phyloP scores from a whole-genome alignment of 2,888 invertebrate species.

The Andrena praecox region DNA sequence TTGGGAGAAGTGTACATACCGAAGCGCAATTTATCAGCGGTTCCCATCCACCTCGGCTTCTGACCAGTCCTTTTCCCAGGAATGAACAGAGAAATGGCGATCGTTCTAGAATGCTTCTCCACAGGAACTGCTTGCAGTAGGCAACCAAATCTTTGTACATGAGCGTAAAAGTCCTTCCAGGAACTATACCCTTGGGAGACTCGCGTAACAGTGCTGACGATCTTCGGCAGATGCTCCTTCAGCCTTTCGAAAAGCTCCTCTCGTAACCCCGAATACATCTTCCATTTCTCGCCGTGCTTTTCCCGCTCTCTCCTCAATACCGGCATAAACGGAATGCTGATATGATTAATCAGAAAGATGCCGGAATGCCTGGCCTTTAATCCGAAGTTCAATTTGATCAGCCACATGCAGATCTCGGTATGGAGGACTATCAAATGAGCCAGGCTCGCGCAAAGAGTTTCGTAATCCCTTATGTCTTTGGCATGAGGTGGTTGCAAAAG shows the following conservation, averaged over 20 bases:
- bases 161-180: constrained; percentile 69
- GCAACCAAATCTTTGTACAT: constrained; percentile 68
- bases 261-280: constrained; percentile 16
- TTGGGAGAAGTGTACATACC: constrained; percentile 45
- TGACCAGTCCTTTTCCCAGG: constrained; percentile 50
- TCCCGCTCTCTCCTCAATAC: constrained; percentile 64
- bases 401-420: constrained; percentile 69
- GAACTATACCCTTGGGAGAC: constrained; percentile 52
- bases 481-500: constrained; percentile 60
- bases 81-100: constrained; percentile 61
- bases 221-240: constrained; percentile 58
- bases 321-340: constrained; percentile 75
- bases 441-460: constrained; percentile 62
- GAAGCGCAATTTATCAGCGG: constrained; percentile 65
- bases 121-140: constrained; percentile 68
- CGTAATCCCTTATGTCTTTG: constrained; percentile 60
- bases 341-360: constrained; percentile 73
- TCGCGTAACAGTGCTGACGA: constrained; percentile 58
- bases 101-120: constrained; percentile 47
- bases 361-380: constrained; percentile 50
- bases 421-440: constrained; percentile 67
- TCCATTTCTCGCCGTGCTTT: constrained; percentile 61
- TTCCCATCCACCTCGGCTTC: constrained; percentile 66
- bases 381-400: constrained; percentile 68
- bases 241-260: constrained; percentile 50